A percentile compares a stretch with the other conserved stretches of the same genome.
phyloP scores from a whole-genome alignment of 2,113 vertebrate genomes.

The Capreolus pygargus region DNA sequence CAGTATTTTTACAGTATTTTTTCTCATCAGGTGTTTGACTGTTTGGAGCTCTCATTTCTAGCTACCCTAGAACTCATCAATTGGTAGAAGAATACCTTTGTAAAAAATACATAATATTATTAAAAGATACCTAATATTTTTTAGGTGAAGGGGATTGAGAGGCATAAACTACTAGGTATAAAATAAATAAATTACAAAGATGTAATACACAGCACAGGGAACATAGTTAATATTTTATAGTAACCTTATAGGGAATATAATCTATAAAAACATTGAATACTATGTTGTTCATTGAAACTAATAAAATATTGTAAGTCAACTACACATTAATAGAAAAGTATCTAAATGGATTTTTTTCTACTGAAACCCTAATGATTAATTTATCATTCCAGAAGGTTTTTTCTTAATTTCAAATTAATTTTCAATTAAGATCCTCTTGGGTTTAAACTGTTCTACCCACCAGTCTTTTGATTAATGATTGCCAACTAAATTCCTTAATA shows the following conservation, averaged over 20 bases:
- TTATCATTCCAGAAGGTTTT: not conserved
- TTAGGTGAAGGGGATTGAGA: not conserved
- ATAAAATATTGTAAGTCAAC: not conserved
- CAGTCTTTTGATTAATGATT: conserved; percentile 19
- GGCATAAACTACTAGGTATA: not conserved
- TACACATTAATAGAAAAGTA: not conserved
- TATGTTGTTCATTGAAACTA: not conserved
- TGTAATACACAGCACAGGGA: not conserved
- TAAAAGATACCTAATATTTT: not conserved
- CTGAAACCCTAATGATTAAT: conserved; percentile 20
- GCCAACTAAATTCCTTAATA: conserved; percentile 38
- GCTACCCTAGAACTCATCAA: not conserved
- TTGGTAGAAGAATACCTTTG: not conserved
- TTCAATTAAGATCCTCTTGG: conserved; percentile 16
- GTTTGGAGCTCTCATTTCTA: conserved; percentile 33
- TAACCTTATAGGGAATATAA: not conserved
- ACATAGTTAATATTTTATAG: not conserved
- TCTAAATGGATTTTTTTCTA: conserved; percentile 18
- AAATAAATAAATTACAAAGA: not conserved
- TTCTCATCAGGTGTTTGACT: not conserved
- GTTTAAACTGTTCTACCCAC: conserved; percentile 21
- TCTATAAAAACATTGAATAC: not conserved
- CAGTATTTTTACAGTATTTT: not conserved
- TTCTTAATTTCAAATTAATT: conserved; percentile 45
- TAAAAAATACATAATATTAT: not conserved